A percentile compares a stretch with the other conserved stretches of the same genome.
phyloP scores from a whole-genome alignment of 2,888 invertebrate genomes.

The Ferdinandea cuprea region DNA sequence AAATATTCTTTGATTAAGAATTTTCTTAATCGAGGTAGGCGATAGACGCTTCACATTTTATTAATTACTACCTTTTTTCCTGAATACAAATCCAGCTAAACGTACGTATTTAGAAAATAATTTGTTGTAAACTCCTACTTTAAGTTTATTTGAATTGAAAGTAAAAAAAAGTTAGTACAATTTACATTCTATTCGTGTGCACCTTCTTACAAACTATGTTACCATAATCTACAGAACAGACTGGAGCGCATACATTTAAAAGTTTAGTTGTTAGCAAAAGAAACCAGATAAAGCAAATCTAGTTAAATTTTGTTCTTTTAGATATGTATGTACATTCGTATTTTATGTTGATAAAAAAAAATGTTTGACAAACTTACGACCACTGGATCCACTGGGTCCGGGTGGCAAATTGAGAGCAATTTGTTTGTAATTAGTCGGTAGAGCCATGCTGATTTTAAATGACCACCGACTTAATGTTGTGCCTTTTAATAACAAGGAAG shows the following conservation, averaged over 20 bases:
- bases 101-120: too few species aligned
- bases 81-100: too few species aligned
- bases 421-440: constrained; percentile 93
- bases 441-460: constrained; percentile 86
- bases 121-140: too few species aligned
- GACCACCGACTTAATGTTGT: too few species aligned
- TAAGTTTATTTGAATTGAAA: too few species aligned
- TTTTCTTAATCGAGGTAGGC: too few species aligned
- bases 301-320: neutral
- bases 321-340: neutral
- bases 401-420: constrained; percentile 89
- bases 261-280: neutral
- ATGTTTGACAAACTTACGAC: constrained; percentile 74
- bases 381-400: constrained; percentile 78
- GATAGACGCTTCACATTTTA: too few species aligned
- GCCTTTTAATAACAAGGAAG: too few species aligned
- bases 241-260: neutral
- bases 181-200: too few species aligned
- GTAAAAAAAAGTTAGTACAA: too few species aligned
- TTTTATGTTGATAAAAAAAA: neutral
- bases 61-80: too few species aligned
- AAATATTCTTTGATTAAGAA: too few species aligned
- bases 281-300: neutral
- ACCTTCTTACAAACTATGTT: neutral
- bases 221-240: neutral